Evolutionary conservation across 2,113 vertebrate species (phyloP).

Genomic region (Semicossyphus pulcher): DNA sequence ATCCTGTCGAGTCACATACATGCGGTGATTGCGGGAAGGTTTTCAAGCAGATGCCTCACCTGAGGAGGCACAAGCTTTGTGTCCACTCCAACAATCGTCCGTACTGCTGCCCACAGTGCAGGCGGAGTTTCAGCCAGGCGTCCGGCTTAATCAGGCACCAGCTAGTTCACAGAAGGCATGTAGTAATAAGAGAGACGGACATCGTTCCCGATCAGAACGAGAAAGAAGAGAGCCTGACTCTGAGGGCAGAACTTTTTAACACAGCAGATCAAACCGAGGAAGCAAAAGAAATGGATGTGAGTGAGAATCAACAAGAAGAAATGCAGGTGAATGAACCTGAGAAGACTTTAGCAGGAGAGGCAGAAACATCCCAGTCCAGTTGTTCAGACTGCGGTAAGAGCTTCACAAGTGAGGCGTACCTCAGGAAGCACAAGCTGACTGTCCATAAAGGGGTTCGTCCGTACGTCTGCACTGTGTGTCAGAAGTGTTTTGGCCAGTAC

Average conservation of each 20-base stretch:
- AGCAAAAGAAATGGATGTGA: neutral
- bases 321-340: neutral
- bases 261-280: neutral
- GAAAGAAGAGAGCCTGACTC: neutral
- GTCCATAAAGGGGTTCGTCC: slow-evolving; percentile 66
- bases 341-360: slow-evolving; percentile 3
- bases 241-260: neutral
- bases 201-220: neutral
- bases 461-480: slow-evolving; percentile 70
- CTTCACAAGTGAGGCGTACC: slow-evolving; percentile 33
- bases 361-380: neutral
- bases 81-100: slow-evolving; percentile 75
- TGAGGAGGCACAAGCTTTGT: slow-evolving; percentile 66
- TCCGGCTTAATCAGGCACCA: slow-evolving; percentile 76
- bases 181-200: neutral
- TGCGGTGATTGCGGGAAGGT: slow-evolving; percentile 74
- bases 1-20: slow-evolving; percentile 45
- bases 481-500: slow-evolving; percentile 71
- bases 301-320: slow-evolving; percentile 8
- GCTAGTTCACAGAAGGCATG: slow-evolving; percentile 62
- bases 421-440: slow-evolving; percentile 51
- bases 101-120: slow-evolving; percentile 79
- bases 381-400: slow-evolving; percentile 63
- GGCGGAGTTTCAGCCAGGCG: slow-evolving; percentile 74
- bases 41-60: slow-evolving; percentile 70